These are phyloP conservation scores for Gavia stellata DNA, from an alignment of 2,113 vertebrate species.

Conservation along the genomic window DNA sequence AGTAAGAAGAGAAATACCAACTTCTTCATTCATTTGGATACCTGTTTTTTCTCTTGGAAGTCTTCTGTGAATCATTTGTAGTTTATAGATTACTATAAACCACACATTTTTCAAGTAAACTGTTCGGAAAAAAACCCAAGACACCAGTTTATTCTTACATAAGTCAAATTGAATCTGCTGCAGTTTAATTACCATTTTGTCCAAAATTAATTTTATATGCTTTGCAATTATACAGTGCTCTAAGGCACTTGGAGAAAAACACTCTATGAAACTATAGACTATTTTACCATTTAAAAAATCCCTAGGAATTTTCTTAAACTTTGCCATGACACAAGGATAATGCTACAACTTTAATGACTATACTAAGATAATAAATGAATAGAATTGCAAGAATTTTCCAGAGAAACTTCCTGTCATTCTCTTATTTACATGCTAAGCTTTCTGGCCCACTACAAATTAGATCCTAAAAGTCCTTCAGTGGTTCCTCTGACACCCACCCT, in stretches of 20 bases:
- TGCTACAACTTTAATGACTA: background rate
- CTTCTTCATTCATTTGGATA: background rate
- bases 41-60: background rate
- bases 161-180: background rate
- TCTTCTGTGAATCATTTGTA: background rate
- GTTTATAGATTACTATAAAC: background rate
- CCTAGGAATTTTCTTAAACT: background rate
- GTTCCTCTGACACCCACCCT: background rate
- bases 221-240: background rate
- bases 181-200: conserved; percentile 1
- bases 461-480: background rate
- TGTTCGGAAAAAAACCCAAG: background rate
- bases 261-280: background rate
- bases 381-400: background rate
- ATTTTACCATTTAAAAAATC: background rate
- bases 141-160: background rate
- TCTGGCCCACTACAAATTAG: background rate
- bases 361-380: background rate
- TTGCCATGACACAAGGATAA: background rate
- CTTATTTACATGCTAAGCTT: background rate
- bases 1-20: background rate
- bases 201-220: background rate
- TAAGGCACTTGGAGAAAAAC: background rate
- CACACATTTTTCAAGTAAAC: background rate
- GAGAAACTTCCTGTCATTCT: background rate